These are phyloP conservation scores for Hydropotes inermis DNA, from an alignment of 2,113 vertebrate genomes.

Conservation along the genomic window DNA sequence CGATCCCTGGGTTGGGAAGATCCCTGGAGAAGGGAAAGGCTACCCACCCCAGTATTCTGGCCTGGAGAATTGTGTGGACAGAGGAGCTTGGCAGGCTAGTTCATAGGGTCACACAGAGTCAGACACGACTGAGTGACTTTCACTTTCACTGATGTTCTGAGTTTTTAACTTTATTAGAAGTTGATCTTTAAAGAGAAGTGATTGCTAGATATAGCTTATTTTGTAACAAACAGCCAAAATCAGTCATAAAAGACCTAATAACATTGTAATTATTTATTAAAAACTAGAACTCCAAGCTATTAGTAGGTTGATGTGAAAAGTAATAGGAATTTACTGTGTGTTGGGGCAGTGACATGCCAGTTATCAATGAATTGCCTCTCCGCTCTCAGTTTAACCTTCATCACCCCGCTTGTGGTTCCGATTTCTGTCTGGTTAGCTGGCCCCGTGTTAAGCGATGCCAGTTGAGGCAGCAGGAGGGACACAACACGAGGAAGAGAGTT, in stretches of 20 bases:
- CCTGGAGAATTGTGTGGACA: background rate
- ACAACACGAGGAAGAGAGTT: background rate
- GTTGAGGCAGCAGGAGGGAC: background rate
- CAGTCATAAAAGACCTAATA: background rate
- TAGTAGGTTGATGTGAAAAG: background rate
- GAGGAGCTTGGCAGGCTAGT: background rate
- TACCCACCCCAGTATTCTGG: background rate
- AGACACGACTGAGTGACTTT: background rate
- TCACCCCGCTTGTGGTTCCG: background rate
- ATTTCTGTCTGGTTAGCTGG: background rate
- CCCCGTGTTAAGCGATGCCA: background rate
- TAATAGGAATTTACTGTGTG: background rate
- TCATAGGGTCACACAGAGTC: background rate
- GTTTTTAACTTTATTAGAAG: background rate
- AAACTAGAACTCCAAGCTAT: background rate
- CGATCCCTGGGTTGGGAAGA: background rate
- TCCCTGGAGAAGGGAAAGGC: background rate
- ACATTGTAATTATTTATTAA: background rate
- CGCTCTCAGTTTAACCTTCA: background rate
- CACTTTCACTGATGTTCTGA: background rate
- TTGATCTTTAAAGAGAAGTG: background rate
- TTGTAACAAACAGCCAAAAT: background rate
- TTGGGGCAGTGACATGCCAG: rapidly evolving
- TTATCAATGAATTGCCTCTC: background rate
- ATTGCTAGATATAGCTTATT: background rate